Base-by-base conservation (phyloP, 1,140 invertebrate genomes). In the Calliopsis andreniformis region DNA sequence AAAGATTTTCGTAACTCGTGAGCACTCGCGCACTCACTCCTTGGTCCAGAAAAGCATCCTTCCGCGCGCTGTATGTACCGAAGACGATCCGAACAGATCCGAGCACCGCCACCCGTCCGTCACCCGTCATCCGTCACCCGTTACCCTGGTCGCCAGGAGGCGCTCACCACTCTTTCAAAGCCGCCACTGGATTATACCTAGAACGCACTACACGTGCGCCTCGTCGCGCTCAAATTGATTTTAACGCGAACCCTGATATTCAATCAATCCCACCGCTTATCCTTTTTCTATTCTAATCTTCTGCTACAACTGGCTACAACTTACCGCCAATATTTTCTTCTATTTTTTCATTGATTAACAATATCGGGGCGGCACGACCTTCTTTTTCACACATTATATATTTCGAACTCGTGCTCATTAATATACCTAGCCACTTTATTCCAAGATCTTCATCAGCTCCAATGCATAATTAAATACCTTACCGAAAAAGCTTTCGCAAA, bases 131-230 rank as follows among this genome's bases (percentile, higher is more conserved):
- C 35, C 35, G 35, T 59, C 32, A 59, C 47, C 67, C 66, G 30
- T 72, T 66, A 68, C 49, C 61, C 78, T 70, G 43, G 62, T 82
- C 83, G 79, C 80, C 53, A 87, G 86, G 75, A 81, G 86, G 85
- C 86, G 85, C 86, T 78, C 72, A 32, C 28, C 32, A 10, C 23
- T 35, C 8, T 55, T 30, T 58, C 49, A 55, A 55, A 47, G 53
- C 28, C 73, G 61, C 42, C 70, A 55, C 35, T 67, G 47, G 61
- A 71, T 47, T 45, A 58, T 62, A 53, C n/a, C 56, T 16, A 49
- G 66, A 45, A 51, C 56, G 49, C 56, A 56, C 30, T 45, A 76
- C 79, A 77, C 61, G 67, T 67, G 69, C 66, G 62, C 69, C 56
- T 75, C n/a, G 45, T 70, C 55, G 67, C 77, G 63, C 66, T 76